Evolutionary conservation across 2,888 invertebrate genomes (phyloP).

Genomic region (Drosophila anomelani): DNA sequence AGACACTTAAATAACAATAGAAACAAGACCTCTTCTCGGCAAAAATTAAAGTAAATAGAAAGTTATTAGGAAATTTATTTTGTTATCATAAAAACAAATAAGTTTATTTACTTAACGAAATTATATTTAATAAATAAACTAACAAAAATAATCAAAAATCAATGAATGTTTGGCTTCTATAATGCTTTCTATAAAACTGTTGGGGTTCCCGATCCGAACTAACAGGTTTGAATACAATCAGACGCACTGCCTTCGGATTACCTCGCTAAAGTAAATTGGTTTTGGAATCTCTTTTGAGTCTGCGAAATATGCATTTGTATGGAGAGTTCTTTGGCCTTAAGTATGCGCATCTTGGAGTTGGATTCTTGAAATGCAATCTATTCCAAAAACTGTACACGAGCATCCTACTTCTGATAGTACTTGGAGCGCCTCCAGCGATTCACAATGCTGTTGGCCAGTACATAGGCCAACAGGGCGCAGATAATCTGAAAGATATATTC

Average conservation of each 20-base stretch:
- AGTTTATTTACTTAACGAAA: not conserved
- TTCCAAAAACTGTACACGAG: slow-evolving; percentile 15
- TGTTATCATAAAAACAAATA: not conserved
- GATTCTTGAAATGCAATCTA: slow-evolving; percentile 19
- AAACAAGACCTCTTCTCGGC: not conserved
- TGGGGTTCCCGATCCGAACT: slow-evolving; percentile 4
- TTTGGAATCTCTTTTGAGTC: slow-evolving; percentile 62
- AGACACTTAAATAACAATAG: not conserved
- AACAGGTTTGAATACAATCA: slow-evolving; percentile 21
- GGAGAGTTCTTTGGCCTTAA: slow-evolving; percentile 80
- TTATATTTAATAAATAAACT: not conserved
- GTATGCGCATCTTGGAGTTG: slow-evolving; percentile 48
- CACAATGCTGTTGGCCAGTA: slow-evolving; percentile 80
- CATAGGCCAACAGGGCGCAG: slow-evolving; percentile 78
- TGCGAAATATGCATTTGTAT: slow-evolving; percentile 51
- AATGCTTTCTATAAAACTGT: slow-evolving; percentile 2
- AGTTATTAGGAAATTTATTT: not conserved
- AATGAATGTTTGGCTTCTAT: not conserved
- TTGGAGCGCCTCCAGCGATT: slow-evolving; percentile 83
- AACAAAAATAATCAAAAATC: not conserved
- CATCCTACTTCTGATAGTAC: slow-evolving; percentile 77
- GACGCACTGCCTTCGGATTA: not conserved
- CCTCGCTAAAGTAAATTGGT: slow-evolving; percentile 48
- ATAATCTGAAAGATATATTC: slow-evolving; percentile 62
- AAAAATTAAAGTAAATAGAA: not conserved